phyloP scores from a whole-genome alignment of 2,113 vertebrate species.

The Dasyprocta punctata region DNA sequence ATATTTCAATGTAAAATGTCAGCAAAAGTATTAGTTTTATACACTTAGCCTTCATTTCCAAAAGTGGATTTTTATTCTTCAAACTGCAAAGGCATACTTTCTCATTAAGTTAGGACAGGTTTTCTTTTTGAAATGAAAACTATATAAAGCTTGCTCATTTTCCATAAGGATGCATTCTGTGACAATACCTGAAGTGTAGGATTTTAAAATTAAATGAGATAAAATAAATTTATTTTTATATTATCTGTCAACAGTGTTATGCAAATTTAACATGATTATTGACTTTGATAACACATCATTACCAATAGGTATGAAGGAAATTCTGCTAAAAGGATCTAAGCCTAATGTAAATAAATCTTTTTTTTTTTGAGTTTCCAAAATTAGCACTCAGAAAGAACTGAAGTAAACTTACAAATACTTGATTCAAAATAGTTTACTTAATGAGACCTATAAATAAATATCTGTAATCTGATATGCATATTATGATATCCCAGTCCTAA shows the following conservation, averaged over 20 bases:
- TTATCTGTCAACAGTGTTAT: conserved; percentile 30
- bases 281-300: conserved; percentile 27
- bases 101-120: conserved; percentile 20
- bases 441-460: conserved; percentile 21
- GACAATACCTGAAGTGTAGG: background rate
- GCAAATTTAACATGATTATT: conserved; percentile 36
- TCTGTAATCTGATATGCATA: conserved; percentile 36
- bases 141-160: background rate
- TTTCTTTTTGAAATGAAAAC: conserved; percentile 40
- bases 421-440: conserved; percentile 35
- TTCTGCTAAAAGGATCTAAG: conserved; percentile 27
- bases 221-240: conserved; percentile 63
- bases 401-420: background rate
- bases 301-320: conserved; percentile 23
- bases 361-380: conserved; percentile 51
- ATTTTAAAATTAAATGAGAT: conserved; percentile 59
- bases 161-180: conserved; percentile 28
- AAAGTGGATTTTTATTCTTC: conserved; percentile 61
- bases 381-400: conserved; percentile 3
- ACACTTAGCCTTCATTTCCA: conserved; percentile 33
- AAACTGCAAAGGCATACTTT: conserved; percentile 56
- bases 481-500: conserved; percentile 17
- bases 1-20: conserved; percentile 38
- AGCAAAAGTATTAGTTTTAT: conserved; percentile 54
- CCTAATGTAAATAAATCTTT: conserved; percentile 29